Percentiles rank a stretch among this genome's conserved stretches.
These are phyloP conservation scores for Lasioglossum malachurum DNA, from an alignment of 2,888 invertebrate genomes.

Conservation along the genomic window DNA sequence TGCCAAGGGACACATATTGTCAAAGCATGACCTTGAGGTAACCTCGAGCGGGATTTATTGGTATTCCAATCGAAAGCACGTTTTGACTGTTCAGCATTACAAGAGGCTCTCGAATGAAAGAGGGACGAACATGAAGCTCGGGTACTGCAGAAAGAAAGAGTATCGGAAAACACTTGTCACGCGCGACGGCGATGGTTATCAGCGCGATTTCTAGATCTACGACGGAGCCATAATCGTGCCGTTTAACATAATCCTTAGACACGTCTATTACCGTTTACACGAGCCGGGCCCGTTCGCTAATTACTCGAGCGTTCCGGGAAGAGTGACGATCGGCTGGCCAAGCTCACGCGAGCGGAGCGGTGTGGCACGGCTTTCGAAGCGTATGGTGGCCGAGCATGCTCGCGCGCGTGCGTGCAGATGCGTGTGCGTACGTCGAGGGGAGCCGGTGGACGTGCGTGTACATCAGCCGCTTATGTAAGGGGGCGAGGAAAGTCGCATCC, in stretches of 20 bases:
- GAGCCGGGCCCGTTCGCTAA: constrained; percentile 53
- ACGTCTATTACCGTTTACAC: constrained; percentile 63
- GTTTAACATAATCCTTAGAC: constrained; percentile 65
- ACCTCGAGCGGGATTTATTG: no score
- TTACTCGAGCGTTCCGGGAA: constrained; percentile 50
- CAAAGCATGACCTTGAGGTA: no score
- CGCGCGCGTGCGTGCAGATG: neutral
- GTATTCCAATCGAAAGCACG: neutral
- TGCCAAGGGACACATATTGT: no score
- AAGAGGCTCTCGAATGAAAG: neutral
- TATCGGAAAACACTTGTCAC: neutral
- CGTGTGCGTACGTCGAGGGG: constrained; percentile 21
- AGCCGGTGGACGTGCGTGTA: constrained; percentile 18
- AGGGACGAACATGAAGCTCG: neutral
- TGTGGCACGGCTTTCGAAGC: neutral
- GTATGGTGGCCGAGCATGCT: neutral
- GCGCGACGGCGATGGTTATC: constrained; percentile 29
- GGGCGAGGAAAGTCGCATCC: constrained; percentile 57
- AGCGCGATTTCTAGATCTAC: constrained; percentile 31
- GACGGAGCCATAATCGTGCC: constrained; percentile 44
- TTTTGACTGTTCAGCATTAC: neutral
- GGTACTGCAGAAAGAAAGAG: neutral
- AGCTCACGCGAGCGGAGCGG: constrained; percentile 29
- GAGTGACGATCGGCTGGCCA: constrained; percentile 42
- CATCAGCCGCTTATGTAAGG: constrained; percentile 47